A percentile compares a stretch with the other conserved stretches of the same genome.
These are phyloP conservation scores for Pardalotus punctatus DNA, from an alignment of 2,113 vertebrate species.

Conservation along the genomic window DNA sequence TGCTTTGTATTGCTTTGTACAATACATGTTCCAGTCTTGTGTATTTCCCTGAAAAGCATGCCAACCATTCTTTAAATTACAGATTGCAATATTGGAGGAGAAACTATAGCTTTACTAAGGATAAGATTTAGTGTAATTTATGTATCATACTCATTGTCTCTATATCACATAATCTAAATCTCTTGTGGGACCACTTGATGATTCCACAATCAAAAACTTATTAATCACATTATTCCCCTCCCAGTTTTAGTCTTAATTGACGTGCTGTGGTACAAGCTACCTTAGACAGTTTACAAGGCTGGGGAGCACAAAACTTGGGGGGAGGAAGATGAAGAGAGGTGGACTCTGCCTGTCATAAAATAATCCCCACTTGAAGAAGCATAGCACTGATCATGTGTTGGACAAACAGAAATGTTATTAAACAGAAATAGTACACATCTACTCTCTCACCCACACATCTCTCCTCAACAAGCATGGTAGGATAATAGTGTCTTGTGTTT, in stretches of 20 bases:
- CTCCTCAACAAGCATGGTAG: neutral
- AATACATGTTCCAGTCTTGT: neutral
- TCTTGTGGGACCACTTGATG: neutral
- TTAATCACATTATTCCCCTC: neutral
- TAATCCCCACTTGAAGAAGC: neutral
- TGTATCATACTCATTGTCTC: neutral
- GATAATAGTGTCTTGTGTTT: neutral
- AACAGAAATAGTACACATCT: neutral
- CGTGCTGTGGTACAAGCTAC: neutral
- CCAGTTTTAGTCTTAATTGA: neutral
- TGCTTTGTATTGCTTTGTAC: neutral
- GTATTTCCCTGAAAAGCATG: neutral
- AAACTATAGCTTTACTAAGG: constrained; percentile 7
- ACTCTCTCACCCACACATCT: neutral
- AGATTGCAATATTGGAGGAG: neutral
- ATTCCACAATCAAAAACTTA: constrained; percentile 31
- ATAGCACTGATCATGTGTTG: neutral
- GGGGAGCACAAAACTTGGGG: neutral
- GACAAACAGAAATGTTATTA: neutral
- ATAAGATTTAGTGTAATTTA: constrained; percentile 11
- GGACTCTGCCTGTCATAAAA: neutral
- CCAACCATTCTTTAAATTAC: neutral
- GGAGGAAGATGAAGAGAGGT: neutral
- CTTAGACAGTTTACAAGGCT: neutral
- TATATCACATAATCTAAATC: constrained; percentile 3